Evolutionary conservation across 2,888 invertebrate genomes (phyloP), one percentile per base, ranked within the genome.

Genomic region (Sinelater perroti): DNA sequence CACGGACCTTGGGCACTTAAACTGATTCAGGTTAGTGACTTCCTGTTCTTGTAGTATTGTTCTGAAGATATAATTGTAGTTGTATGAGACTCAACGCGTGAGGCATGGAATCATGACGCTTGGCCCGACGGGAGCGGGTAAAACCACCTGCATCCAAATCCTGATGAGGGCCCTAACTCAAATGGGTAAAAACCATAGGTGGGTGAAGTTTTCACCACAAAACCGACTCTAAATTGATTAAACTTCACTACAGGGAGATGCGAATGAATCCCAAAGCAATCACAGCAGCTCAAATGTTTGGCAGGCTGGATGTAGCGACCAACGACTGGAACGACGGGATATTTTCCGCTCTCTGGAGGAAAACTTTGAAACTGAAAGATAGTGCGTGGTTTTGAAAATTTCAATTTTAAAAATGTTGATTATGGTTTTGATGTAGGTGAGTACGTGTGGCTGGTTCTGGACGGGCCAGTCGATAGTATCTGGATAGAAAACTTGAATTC

Each of bases 251-350:
- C 26, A 74, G 91, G 65, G 97, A 97, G 82, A 95, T 97, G 95
- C 83, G 97, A 64, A 97, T 97, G 97, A 97, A 97, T 79, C 97
- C 97, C 0, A 97, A 97, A 80, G 93, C 97, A 10, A 97, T 97
- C 71, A 97, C 97, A 8, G 93, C 97, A 0, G 89, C 96, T 0
- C 97, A 97, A 82, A 97, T 97, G 97, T 97, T 97, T 75, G 97
- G 97, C 0, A 85, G 95, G 18, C 80, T 97, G 14, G 97, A 97
- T 73, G 97, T 97, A 0, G 96, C 97, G 1, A 97, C 97, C 1
- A 97, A 97, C 73, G 97, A 97, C 73, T 97, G 97, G 97, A 97
- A 97, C 0, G 97, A 97, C 76, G 97, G 97, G 3, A 96, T 97
- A 70, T 97, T 97, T 79, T 96, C 97, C 0, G 95, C 97, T 0